Evolutionary conservation across 1,140 invertebrate genomes (phyloP), one percentile per base, ranked within the genome.

Genomic region (Amphibalanus amphitrite): DNA sequence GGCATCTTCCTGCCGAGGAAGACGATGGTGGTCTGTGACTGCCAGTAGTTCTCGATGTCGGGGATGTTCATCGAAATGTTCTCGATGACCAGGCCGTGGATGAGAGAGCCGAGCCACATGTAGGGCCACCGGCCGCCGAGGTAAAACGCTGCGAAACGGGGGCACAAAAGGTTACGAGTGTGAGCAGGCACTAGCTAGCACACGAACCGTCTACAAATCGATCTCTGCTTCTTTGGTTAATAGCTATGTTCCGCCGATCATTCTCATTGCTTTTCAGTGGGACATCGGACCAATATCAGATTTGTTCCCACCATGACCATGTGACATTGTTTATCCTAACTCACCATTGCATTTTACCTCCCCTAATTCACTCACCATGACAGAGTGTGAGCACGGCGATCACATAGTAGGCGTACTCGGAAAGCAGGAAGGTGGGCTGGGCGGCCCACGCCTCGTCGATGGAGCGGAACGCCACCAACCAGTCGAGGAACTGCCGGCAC

Each of bases 1-100:
- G 89, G 89, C 29, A 89, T 77, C 70, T 89, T 79, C 38, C 83
- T 79, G 28, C 88, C 88, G 13, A 90, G 78, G 28, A 91, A 83
- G 73, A 88, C 86, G 17, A 90, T 79, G 3, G 87, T 86, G 0
- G 87, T 86, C 79, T 89, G 87, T 15, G 87, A 85, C 78, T 90
- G 88, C 89, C 89, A 91, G 78, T 90, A 90, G 78, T 89, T 90
- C 77, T 90, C 88, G 0, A 87, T 82, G 74, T 88, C 86, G 0
- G 88, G 82, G 47, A 85, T 74, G 74, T 82, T 80, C 76, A 87
- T 88, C 71, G 81, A 83, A n/a, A 87, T 75, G 71, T 78, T 78
- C 79, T 89, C 87, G 10, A 87, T 81, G 6, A 84, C 81, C 15
- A 87, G 73, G 17, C 89, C 89, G 78, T 90, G 88, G 6, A 89